Conservation (phyloP, 1,140 invertebrate species). For the Trachelipus rathkii region DNA sequence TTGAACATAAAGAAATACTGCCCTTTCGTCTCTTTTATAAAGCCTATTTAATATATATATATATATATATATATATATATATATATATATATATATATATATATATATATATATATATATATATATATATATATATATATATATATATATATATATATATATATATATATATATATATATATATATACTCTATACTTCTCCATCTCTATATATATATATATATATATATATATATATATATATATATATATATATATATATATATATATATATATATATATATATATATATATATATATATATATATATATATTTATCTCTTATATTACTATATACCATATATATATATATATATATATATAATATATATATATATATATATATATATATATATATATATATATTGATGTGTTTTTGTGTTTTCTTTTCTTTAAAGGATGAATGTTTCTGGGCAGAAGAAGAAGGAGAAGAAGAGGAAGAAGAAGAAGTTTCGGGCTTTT, state of each 20-base stretch:
- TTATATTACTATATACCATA: no score
- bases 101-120: conserved; percentile 7
- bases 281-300: conserved; percentile 18
- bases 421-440: no score
- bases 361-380: no score
- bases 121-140: not conserved
- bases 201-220: not conserved
- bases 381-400: no score
- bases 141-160: not conserved
- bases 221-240: conserved; percentile 1
- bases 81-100: conserved; percentile 1
- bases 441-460: no score
- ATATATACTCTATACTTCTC: no score
- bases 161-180: not conserved
- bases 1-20: conserved; percentile 94
- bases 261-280: conserved; percentile 10
- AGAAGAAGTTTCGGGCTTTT: no score
- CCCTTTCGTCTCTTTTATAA: conserved; percentile 92
- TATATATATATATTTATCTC: no score
- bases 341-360: no score
- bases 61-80: not conserved
- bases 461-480: no score
- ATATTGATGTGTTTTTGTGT: no score
- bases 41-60: conserved; percentile 58
- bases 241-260: conserved; percentile 18